Evolutionary conservation across 2,888 invertebrate species (phyloP), one percentile per base, ranked within the genome.

Genomic region (Amblyjoppa fuscipennis): DNA sequence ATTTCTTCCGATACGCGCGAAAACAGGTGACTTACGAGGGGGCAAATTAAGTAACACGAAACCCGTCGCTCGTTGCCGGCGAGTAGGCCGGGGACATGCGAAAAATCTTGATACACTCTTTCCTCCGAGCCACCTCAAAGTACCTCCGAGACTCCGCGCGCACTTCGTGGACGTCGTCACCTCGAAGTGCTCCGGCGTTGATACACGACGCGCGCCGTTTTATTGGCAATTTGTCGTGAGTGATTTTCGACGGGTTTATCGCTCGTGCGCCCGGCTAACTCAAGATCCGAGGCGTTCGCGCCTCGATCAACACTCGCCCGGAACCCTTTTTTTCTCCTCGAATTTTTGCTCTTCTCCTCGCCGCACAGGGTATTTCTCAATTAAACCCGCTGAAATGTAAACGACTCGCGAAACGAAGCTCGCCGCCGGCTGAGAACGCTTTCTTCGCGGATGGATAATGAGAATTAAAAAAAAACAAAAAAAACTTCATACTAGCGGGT

Each of bases 1-100:
- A 91, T 92, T 92, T 90, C 88, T 88, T 86, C 83, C 88, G 92
- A 91, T 92, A 91, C 88, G 88, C 87, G 89, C 88, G 89, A 89
- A 92, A 92, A 90, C 91, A 90, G 91, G 91, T 92, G 92, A 92
- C 89, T 92, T 91, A 91, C 90, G 90, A 76, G 87, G 86, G 38
- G 86, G 56, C 66, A 89, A 90, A 91, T 92, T 90, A 90, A 90
- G 91, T 90, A 91, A 91, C 90, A 89, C 90, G 88, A 89, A 85
- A 56, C 68, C 41, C 61, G 80, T 79, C 73, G 77, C 34, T 25
- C 59, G 59, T 59, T 28, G 28, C 59, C 25, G 25, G 25, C 28
- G 59, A 28, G 59, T 59, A 28, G 59, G 45, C 31, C 53, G 41
- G 64, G 20, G 68, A 41, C 69, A 20, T 31, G 49, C 31, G 38